Evolutionary conservation across 2,797 vertebrate species (phyloP).

Genomic region (Malacoraja senta): DNA sequence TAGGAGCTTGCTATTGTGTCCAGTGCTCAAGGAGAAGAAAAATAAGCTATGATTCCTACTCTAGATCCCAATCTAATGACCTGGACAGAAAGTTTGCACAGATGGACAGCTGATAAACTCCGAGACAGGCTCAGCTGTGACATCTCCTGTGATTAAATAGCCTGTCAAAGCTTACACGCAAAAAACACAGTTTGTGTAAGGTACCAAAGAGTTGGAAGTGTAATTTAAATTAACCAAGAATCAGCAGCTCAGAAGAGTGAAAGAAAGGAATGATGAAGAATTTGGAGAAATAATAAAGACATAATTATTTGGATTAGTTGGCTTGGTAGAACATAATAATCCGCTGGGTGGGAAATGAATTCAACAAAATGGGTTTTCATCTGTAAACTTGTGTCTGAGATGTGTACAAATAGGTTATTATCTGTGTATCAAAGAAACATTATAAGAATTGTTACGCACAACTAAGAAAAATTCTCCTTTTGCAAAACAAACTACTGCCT

Average conservation of each 20-base stretch:
- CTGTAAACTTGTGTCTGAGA: neutral
- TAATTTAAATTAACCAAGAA: neutral
- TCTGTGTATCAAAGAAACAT: too few species aligned
- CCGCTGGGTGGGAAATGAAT: neutral
- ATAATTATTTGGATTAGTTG: neutral
- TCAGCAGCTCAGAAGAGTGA: neutral
- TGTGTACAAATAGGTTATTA: neutral
- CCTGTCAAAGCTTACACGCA: neutral
- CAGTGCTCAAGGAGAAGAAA: neutral
- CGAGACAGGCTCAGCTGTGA: neutral
- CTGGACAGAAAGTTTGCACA: neutral
- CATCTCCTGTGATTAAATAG: neutral
- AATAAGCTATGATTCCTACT: neutral
- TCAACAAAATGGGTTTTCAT: neutral
- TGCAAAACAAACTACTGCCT: neutral
- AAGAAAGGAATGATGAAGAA: neutral
- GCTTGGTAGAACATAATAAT: neutral
- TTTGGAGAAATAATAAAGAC: neutral
- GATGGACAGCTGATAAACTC: neutral
- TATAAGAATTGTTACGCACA: neutral
- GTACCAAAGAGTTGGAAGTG: neutral
- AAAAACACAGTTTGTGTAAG: neutral
- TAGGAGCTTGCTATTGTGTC: neutral
- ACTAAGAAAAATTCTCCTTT: neutral
- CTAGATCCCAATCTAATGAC: neutral